Evolutionary conservation across 2,113 vertebrate species (phyloP), one percentile per base, ranked within the genome.

Genomic region (Vulpes ferrilata): DNA sequence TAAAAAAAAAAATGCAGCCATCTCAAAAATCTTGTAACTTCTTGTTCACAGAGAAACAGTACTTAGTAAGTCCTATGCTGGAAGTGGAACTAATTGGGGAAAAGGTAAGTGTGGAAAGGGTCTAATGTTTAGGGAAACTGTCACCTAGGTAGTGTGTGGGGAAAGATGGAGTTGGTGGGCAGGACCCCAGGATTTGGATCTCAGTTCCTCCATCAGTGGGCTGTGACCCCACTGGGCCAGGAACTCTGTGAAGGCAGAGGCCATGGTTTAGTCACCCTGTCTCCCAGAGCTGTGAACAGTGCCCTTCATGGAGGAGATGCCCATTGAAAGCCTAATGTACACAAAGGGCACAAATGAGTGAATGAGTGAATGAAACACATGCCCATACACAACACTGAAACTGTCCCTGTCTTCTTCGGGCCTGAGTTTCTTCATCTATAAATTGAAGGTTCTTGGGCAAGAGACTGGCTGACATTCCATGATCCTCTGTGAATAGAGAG

Each of bases 41-140:
- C 64, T 48, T 89, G 12, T 85, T 86, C 64, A 43, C 20, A 95
- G 88, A 57, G 73, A 94, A 94, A 43, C 6, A 91, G 2, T 90
- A 93, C 7, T 64, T 62, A 32, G 51, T 71, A 22, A 96, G 87
- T 88, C 97, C 98, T 1, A 11, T 71, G 0, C 67, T 99, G 96
- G 91, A 98, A 48, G 97, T 98, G 88, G 96, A 96, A 87, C 97
- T 99, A 2, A 98, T 97, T 2, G 98, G 99, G 35, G 98, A 98
- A 78, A 99, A 97, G 97, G 99, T 99, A 97, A 90, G 98, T 43
- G 4, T 10, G 0, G 13, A 51, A 62, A 62, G 23, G 19, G 2
- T 32, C 51, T 0, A 11, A 86, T 30, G 32, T 55, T 84, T 38
- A 53, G 59, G 62, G 13, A 23, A 62, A 48, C 1, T 51, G 20